A percentile compares a stretch with the other conserved stretches of the same genome.
Evolutionary conservation across 2,888 invertebrate species (phyloP).

Genomic region (Blastobasis lacticolella): DNA sequence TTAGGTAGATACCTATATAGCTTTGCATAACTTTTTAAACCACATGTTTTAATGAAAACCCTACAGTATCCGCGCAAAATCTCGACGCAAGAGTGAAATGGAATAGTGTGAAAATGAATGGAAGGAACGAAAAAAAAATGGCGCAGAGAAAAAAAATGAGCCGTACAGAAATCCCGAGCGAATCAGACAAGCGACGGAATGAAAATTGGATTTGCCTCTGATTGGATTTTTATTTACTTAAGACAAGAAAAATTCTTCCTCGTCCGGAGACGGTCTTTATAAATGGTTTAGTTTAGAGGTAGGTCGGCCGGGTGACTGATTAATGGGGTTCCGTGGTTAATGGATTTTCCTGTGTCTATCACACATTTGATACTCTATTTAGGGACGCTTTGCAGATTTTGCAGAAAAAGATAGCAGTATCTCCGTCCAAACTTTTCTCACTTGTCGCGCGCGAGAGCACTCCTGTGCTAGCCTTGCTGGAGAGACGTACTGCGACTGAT

Average conservation of each 20-base stretch:
- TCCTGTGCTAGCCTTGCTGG: no score
- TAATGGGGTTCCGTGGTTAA: constrained; percentile 19
- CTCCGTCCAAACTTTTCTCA: no score
- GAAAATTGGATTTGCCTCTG: constrained; percentile 72
- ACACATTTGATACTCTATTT: no score
- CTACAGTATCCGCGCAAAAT: no score
- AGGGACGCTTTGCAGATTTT: no score
- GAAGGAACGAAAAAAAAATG: background rate
- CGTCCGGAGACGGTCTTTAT: constrained; percentile 51
- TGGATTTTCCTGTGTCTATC: background rate
- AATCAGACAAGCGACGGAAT: constrained; percentile 60
- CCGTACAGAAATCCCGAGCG: constrained; percentile 49
- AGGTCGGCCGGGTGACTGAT: constrained; percentile 37
- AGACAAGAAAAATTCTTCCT: constrained; percentile 68
- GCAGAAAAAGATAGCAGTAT: no score
- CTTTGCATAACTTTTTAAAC: no score
- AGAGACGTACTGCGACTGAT: no score
- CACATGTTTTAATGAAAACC: no score
- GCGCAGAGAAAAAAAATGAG: constrained; percentile 39
- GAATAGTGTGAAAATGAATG: constrained; percentile 4
- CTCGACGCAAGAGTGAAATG: background rate
- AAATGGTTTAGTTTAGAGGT: constrained; percentile 53
- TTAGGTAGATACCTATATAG: no score
- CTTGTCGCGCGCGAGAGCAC: no score
- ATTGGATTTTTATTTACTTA: constrained; percentile 75